phyloP scores from a whole-genome alignment of 2,797 vertebrate genomes.

The Eulemur rubriventer region DNA sequence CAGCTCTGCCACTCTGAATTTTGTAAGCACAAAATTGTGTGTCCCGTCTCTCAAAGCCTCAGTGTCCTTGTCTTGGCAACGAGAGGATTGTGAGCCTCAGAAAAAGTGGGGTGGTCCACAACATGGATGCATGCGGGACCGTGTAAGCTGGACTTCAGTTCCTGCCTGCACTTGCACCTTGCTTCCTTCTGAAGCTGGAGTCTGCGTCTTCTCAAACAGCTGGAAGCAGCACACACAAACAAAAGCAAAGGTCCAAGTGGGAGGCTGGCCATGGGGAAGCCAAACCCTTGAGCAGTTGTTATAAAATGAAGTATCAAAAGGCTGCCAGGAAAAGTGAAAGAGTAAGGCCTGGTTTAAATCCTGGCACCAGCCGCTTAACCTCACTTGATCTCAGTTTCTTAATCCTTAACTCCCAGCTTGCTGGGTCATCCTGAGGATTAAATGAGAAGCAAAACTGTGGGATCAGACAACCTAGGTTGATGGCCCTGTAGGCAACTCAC shows the following conservation, averaged over 20 bases:
- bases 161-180: not conserved
- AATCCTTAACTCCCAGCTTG: not conserved
- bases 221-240: not conserved
- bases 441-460: not conserved
- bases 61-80: not conserved
- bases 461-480: not conserved
- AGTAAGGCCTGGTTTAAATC: constrained; percentile 40
- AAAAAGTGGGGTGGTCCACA: not conserved
- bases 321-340: not conserved
- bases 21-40: not conserved
- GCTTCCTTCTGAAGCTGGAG: not conserved
- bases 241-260: not conserved
- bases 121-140: not conserved
- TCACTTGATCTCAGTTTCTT: constrained; percentile 29
- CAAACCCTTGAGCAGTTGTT: not conserved
- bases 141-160: not conserved
- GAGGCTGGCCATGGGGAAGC: not conserved
- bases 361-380: not conserved
- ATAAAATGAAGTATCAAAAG: not conserved
- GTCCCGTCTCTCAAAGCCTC: not conserved
- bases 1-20: constrained; percentile 40
- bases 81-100: not conserved
- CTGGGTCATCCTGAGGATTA: not conserved
- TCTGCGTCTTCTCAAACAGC: not conserved
- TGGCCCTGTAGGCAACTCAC: not conserved